Percentiles rank a stretch among this genome's conserved stretches.
phyloP scores from a whole-genome alignment of 2,113 vertebrate species.

The Pygoscelis antarcticus region DNA sequence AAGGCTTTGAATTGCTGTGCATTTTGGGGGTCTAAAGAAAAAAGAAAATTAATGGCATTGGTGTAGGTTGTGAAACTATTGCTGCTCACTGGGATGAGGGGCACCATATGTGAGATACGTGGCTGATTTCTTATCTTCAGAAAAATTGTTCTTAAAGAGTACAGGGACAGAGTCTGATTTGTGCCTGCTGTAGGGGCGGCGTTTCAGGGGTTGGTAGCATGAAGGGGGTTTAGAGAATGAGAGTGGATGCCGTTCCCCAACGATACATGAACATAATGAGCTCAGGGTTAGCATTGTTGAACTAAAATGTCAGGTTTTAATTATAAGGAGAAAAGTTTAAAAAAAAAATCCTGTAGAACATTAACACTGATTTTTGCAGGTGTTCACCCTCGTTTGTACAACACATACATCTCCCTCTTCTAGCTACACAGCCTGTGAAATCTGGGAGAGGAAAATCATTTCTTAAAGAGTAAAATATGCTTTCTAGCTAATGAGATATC shows the following conservation, averaged over 20 bases:
- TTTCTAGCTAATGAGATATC: not conserved
- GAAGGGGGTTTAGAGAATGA: not conserved
- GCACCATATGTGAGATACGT: not conserved
- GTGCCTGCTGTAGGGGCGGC: not conserved
- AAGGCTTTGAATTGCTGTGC: not conserved
- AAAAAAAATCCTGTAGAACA: not conserved
- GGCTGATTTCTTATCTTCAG: not conserved
- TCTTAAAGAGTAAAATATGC: not conserved
- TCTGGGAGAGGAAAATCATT: not conserved
- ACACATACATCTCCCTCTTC: rapidly evolving
- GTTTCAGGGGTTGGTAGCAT: not conserved
- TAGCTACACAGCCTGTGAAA: not conserved
- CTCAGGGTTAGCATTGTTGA: not conserved
- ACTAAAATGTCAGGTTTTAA: not conserved
- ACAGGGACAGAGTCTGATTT: not conserved
- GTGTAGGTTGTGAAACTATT: not conserved
- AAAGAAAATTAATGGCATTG: not conserved
- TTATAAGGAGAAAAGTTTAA: not conserved
- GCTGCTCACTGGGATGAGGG: not conserved
- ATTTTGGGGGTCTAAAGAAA: not conserved
- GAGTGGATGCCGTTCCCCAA: not conserved
- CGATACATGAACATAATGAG: not conserved
- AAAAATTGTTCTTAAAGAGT: not conserved
- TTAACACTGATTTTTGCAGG: not conserved
- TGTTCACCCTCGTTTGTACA: not conserved